These are phyloP conservation scores for Meriones psammophilus DNA, from an alignment of 2,797 vertebrate genomes.

Conservation along the genomic window DNA sequence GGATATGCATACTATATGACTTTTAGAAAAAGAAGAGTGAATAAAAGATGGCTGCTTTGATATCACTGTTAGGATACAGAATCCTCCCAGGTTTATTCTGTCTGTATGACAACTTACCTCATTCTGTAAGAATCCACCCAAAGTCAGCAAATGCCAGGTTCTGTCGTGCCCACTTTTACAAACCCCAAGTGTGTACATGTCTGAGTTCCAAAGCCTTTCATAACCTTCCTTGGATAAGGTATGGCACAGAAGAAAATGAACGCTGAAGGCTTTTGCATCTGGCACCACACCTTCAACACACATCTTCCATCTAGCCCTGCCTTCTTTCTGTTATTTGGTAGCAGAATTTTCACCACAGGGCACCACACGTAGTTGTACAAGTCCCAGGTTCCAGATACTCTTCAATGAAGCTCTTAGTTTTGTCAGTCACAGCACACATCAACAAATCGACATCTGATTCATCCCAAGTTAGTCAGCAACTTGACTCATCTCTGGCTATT, in stretches of 20 bases:
- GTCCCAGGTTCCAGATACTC: background rate
- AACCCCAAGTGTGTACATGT: background rate
- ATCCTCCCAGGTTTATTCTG: background rate
- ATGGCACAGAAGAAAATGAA: background rate
- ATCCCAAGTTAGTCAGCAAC: conserved; percentile 53
- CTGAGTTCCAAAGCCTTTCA: background rate
- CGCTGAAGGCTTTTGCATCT: background rate
- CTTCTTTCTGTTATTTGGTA: background rate
- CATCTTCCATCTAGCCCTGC: background rate
- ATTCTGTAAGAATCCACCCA: background rate
- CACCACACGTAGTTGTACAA: background rate
- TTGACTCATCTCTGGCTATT: conserved; percentile 67
- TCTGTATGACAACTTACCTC: background rate
- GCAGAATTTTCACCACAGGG: background rate
- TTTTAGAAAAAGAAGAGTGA: background rate
- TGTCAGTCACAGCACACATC: background rate
- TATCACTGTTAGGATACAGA: background rate
- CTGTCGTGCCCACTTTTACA: background rate
- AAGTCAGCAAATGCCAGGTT: background rate
- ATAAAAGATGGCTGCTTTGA: background rate
- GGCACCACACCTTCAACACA: background rate
- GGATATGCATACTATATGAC: background rate
- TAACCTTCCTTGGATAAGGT: background rate
- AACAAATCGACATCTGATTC: conserved; percentile 34
- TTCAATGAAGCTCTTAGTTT: background rate